A percentile compares a stretch with the other conserved stretches of the same genome.
Conservation (phyloP, 64 coral and sea anemone species). For the Trachythela sp. region DNA sequence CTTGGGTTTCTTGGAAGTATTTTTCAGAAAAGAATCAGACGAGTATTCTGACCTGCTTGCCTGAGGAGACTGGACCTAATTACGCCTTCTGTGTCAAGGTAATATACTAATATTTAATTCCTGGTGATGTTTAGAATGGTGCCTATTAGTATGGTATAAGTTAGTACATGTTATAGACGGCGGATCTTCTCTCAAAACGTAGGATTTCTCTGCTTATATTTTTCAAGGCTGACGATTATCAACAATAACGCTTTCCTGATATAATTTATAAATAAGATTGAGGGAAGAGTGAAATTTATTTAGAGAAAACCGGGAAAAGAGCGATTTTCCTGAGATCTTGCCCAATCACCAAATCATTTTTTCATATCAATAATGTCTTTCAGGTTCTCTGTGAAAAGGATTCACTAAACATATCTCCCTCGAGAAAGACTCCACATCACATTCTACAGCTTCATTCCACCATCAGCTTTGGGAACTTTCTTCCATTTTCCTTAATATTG, state of each 20-base stretch:
- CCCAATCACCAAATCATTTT: too few relatives aligned
- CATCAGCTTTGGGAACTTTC: conserved; percentile 53
- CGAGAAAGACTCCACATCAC: conserved; percentile 55
- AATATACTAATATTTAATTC: not conserved
- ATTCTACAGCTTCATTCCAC: conserved; percentile 62
- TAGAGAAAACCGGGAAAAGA: too few relatives aligned
- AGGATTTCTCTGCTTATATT: too few relatives aligned
- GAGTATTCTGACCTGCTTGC: not conserved
- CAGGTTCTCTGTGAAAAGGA: conserved; percentile 55
- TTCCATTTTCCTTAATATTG: conserved; percentile 47
- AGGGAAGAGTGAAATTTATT: too few relatives aligned
- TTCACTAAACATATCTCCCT: conserved; percentile 51
- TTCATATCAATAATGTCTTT: not conserved
- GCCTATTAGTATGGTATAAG: too few relatives aligned
- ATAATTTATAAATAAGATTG: too few relatives aligned
- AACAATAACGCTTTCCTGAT: too few relatives aligned
- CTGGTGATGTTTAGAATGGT: not conserved
- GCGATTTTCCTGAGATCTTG: too few relatives aligned
- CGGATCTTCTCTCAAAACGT: too few relatives aligned
- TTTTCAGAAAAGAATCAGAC: not conserved
- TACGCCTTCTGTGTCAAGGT: not conserved
- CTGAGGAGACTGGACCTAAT: not conserved
- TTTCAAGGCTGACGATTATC: too few relatives aligned
- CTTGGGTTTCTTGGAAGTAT: not conserved
- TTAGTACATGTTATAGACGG: too few relatives aligned